Base-by-base conservation (phyloP, 1,140 invertebrate species). In the Pogonognathellus flavescens region DNA sequence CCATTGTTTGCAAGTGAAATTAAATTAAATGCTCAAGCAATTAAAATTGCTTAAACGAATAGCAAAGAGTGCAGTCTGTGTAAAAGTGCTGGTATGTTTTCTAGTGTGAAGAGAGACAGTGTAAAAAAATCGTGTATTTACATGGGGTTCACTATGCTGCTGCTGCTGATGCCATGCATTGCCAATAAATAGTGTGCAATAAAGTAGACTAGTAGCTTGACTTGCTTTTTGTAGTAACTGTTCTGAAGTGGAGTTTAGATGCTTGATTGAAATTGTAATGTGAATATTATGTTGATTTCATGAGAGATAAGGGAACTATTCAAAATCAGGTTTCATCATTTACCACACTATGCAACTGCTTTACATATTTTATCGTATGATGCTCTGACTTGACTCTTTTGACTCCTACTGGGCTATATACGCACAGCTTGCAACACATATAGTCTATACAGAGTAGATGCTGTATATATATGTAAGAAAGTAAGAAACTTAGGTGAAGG, bases 281-380 rank as follows among this genome's bases (percentile, higher is more conserved):
- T 9, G 70, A 76, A 76, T 76, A 76, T 76, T 76, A 76, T 76
- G 70, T 31, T 76, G 70, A 76, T 76, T 76, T 50, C n/a, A 76
- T 76, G 70, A 76, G 31, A 76, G 70, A 76, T 76, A 76, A 76
- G 41, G 13, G 14, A 76, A 18, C 31, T 41, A n/a, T 76, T 76
- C 16, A 50, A 76, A 76, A 76, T 76, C 70, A 76, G 41, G 70
- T 76, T 76, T 76, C 31, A 76, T 76, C 31, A 18, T 50, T 11
- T 66, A 1, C 20, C 10, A 16, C 1, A 25, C 20, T 31, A 25
- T 25, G 62, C 4, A 13, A 22, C 11, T 66, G 22, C 62, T 31
- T 66, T 66, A 22, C 59, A 20, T 31, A 11, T 66, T n/a, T n/a
- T n/a, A n/a, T n/a, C n/a, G n/a, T n/a, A n/a, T n/a, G n/a, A n/a